Conservation (phyloP, 2,113 vertebrate genomes). For the Anolis carolinensis region DNA sequence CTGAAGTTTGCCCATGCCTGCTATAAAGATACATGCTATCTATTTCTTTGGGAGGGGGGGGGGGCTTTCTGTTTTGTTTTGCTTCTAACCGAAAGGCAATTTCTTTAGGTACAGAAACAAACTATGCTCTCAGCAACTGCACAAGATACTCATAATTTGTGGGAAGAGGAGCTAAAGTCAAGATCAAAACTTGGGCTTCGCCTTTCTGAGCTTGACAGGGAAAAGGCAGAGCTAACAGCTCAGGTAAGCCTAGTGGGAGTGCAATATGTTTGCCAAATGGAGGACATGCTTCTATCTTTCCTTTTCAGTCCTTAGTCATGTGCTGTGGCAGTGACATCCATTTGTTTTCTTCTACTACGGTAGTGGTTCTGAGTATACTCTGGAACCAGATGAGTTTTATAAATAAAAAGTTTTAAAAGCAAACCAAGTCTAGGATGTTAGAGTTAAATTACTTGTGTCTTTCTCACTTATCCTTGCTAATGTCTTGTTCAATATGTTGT, state of each 20-base stretch:
- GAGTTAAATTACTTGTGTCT: no score
- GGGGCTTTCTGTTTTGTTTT: neutral
- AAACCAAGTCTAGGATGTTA: no score
- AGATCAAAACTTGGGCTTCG: constrained; percentile 79
- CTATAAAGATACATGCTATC: neutral
- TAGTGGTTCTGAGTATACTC: neutral
- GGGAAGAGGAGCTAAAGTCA: constrained; percentile 86
- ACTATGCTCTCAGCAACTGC: constrained; percentile 76
- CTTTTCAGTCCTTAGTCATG: neutral
- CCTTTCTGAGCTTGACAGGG: constrained; percentile 81
- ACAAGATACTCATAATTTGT: constrained; percentile 80
- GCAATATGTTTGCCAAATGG: neutral
- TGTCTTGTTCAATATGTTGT: no score
- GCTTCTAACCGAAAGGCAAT: neutral
- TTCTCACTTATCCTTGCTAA: no score
- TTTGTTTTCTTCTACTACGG: neutral
- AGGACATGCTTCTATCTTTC: neutral
- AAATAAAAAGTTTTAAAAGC: no score
- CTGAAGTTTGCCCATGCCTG: no score
- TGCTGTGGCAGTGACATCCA: neutral
- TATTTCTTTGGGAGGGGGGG: neutral
- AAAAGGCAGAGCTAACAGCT: constrained; percentile 75
- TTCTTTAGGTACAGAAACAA: constrained; percentile 81
- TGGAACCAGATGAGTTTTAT: no score
- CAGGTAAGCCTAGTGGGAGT: constrained; percentile 69